phyloP scores from a whole-genome alignment of 2,888 invertebrate genomes.

The Phortica okadai region DNA sequence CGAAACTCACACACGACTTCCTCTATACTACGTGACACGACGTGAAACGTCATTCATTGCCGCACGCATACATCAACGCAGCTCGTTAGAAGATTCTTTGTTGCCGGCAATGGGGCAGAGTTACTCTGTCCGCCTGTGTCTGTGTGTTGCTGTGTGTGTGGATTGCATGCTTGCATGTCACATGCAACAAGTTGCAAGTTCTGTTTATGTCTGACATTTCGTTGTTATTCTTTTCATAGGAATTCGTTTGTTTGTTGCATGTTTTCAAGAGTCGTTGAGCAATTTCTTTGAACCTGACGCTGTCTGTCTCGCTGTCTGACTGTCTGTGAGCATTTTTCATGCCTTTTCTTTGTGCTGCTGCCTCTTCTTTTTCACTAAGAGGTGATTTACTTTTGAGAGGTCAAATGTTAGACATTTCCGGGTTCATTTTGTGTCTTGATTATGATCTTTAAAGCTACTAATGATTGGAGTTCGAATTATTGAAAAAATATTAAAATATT shows the following conservation, averaged over 20 bases:
- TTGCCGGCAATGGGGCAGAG: neutral
- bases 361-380: neutral
- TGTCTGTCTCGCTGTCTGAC: neutral
- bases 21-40: neutral
- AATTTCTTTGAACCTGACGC: slow-evolving; percentile 1
- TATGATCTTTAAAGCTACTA: neutral
- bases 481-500: neutral
- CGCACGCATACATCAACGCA: slow-evolving; percentile 7
- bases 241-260: slow-evolving; percentile 11
- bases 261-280: slow-evolving; percentile 2
- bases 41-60: neutral
- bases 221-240: slow-evolving; percentile 3
- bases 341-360: neutral
- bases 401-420: slow-evolving; percentile 28
- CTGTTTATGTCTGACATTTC: neutral
- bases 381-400: slow-evolving; percentile 28
- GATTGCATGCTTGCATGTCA: slow-evolving; percentile 27
- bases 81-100: slow-evolving; percentile 26
- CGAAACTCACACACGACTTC: neutral
- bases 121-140: neutral
- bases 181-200: slow-evolving; percentile 28
- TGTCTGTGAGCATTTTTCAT: neutral
- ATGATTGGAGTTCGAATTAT: too few species aligned
- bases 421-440: neutral
- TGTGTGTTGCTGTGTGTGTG: neutral